These are phyloP conservation scores for Corapipo altera DNA, from an alignment of 2,113 vertebrate species.

Conservation along the genomic window DNA sequence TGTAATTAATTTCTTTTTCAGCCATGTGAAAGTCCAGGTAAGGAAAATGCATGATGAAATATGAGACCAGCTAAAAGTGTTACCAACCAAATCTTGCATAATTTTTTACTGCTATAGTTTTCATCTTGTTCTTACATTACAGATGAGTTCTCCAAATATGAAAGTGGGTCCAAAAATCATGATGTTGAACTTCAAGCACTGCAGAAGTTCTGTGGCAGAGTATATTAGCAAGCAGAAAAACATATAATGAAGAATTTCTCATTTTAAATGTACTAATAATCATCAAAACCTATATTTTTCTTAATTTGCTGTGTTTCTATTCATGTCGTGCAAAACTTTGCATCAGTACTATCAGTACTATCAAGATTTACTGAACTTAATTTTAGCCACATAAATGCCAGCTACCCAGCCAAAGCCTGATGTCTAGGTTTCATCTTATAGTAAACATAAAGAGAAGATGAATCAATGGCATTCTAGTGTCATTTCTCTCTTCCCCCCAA, in stretches of 20 bases:
- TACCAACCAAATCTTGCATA: neutral
- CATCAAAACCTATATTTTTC: neutral
- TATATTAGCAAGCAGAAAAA: neutral
- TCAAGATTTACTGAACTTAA: neutral
- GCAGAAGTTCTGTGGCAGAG: neutral
- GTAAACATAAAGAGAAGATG: neutral
- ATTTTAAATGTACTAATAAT: neutral
- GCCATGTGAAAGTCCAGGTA: neutral
- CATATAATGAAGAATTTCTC: neutral
- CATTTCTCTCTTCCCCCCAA: neutral
- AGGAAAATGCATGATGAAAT: neutral
- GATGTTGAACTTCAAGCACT: neutral
- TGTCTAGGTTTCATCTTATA: neutral
- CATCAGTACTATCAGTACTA: neutral
- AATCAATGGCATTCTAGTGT: neutral
- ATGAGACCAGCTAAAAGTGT: neutral
- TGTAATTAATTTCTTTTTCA: conserved; percentile 17
- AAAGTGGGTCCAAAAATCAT: neutral
- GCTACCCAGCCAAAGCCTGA: neutral
- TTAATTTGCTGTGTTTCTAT: neutral
- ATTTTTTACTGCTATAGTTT: neutral
- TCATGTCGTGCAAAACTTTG: neutral
- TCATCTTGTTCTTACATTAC: neutral
- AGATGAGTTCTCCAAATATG: neutral
- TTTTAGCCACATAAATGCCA: neutral